Percentiles rank a stretch among this genome's conserved stretches.
Conservation (phyloP, 1,140 invertebrate species). For the Calliopsis andreniformis region DNA sequence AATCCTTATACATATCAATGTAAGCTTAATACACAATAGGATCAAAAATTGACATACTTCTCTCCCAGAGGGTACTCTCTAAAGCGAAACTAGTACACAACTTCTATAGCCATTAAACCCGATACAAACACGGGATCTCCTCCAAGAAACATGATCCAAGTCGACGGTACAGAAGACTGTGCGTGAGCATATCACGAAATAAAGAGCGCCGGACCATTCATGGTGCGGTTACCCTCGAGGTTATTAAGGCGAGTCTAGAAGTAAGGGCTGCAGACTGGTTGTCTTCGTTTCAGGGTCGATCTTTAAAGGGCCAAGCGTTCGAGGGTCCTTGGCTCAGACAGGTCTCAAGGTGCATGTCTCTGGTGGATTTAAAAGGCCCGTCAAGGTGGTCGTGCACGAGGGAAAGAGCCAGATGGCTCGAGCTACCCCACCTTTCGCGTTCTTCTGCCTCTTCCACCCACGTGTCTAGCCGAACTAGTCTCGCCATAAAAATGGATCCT, state of each 20-base stretch:
- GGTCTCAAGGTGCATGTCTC: constrained; percentile 76
- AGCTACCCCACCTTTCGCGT: constrained; percentile 59
- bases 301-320: constrained; percentile 68
- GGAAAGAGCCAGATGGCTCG: constrained; percentile 66
- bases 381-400: constrained; percentile 40
- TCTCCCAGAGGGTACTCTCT: no score
- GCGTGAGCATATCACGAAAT: constrained; percentile 21
- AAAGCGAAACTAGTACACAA: no score
- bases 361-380: constrained; percentile 75
- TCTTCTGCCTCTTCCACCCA: constrained; percentile 52
- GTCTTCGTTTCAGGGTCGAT: constrained; percentile 63
- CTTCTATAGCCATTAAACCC: constrained; percentile 16
- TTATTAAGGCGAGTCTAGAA: constrained; percentile 46
- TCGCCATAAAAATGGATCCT: constrained; percentile 63
- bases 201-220: constrained; percentile 48
- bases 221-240: constrained; percentile 56
- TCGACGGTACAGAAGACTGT: constrained; percentile 20
- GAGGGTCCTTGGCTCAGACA: constrained; percentile 72
- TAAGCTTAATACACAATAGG: no score
- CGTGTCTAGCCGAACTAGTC: constrained; percentile 63
- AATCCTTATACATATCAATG: no score
- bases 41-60: no score
- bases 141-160: constrained; percentile 26
- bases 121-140: constrained; percentile 32
- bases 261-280: constrained; percentile 41